Evolutionary conservation across 1,140 invertebrate genomes (phyloP), one percentile per base, ranked within the genome.

Genomic region (Cheumatopsyche charites): DNA sequence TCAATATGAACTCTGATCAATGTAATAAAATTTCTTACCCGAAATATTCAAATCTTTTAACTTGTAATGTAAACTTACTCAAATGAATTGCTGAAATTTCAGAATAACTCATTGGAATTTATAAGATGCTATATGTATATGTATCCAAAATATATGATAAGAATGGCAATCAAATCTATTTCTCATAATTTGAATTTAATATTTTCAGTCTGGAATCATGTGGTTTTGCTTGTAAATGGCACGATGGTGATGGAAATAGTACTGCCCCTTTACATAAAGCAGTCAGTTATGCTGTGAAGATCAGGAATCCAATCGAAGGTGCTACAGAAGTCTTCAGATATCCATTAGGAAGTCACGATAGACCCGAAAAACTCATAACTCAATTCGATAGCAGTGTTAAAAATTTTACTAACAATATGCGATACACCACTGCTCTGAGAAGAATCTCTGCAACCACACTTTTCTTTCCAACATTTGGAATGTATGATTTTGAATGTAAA

Each of bases 171-270:
- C n/a, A n/a, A n/a, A n/a, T n/a, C n/a, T n/a, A n/a, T n/a, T 36
- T 36, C 29, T 3, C 9, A 36, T 36, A 4, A 36, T 36, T 4
- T 36, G 3, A n/a, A 36, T 9, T 47, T 47, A n/a, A 47, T 58
- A 13, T 62, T 71, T 73, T 23, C 77, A 85, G 81, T 21, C 42
- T 86, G n/a, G 79, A 82, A 77, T 82, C 86, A 15, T 87, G 86
- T 74, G 89, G 89, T 21, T 89, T 88, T 75, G 78, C 83, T 45
- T 90, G 89, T 77, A 84, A 86, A 41, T 75, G 86, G n/a, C 80
- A 19, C 7, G 19, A 62, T 5, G 68, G 58, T 62, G 55, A 71
- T 21, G 67, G 47, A 6, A 62, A 49, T 62, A 73, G 71, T 29
- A 49, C 17, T n/a, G 52, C 74, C 9, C 63, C 71, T 4, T 15